Percentiles rank a stretch among this genome's conserved stretches.
phyloP scores from a whole-genome alignment of 2,888 invertebrate genomes.

The Monoplex corrugatus region DNA sequence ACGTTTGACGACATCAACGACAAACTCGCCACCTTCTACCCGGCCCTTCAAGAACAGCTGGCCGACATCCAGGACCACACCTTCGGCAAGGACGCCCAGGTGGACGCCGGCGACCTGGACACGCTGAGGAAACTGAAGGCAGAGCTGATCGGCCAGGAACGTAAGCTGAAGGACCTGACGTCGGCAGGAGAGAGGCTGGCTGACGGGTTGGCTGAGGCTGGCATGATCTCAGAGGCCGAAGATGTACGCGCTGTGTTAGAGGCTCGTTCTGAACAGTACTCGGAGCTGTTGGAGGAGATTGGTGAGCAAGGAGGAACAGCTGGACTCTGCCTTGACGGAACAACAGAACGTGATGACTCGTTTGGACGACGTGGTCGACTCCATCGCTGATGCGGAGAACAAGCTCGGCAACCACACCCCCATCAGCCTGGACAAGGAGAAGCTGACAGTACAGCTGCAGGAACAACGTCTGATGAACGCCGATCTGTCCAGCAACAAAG shows the following conservation, averaged over 20 bases:
- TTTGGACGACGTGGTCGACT: conserved; percentile 72
- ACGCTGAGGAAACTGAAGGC: conserved; percentile 74
- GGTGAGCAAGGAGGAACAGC: conserved; percentile 72
- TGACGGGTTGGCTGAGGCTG: conserved; percentile 89
- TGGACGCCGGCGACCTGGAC: conserved; percentile 66
- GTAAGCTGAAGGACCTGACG: conserved; percentile 72
- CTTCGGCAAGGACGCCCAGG: conserved; percentile 68
- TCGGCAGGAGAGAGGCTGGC: conserved; percentile 90
- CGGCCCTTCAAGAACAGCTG: conserved; percentile 71
- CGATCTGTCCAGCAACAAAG: conserved; percentile 74
- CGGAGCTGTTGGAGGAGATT: conserved; percentile 70
- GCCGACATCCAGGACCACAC: conserved; percentile 64
- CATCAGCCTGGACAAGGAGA: conserved; percentile 91
- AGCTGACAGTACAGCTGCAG: conserved; percentile 93
- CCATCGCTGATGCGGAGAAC: conserved; percentile 73
- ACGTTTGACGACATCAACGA: conserved; percentile 73
- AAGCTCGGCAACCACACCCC: conserved; percentile 82
- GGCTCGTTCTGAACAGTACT: conserved; percentile 66
- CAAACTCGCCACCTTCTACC: conserved; percentile 64
- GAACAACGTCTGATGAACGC: conserved; percentile 87
- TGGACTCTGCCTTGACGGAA: conserved; percentile 73
- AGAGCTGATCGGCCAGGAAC: conserved; percentile 77
- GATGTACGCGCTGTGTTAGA: conserved; percentile 64
- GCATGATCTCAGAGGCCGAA: conserved; percentile 68
- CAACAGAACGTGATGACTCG: conserved; percentile 76